Conservation (phyloP, 53 echinoderm and acorn worm species). For the Astropecten irregularis region DNA sequence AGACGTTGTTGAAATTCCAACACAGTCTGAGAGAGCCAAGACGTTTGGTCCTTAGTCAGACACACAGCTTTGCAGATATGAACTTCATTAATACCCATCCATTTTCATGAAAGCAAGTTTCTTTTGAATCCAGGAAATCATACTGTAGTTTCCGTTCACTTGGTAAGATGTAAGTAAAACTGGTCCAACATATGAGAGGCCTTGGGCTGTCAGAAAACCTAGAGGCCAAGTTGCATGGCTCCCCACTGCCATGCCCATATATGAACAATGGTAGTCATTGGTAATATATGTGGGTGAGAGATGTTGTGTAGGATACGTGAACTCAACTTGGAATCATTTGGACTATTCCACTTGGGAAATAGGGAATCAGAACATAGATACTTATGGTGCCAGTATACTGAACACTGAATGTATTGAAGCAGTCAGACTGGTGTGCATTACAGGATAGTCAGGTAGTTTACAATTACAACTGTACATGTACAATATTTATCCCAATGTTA, state of each 20-base stretch:
- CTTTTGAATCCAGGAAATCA: not conserved
- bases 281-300: not conserved
- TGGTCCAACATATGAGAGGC: not conserved
- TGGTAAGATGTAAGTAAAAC: not conserved
- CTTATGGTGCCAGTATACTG: not conserved
- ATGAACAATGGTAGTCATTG: slow-evolving; percentile 68
- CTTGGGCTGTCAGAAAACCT: not conserved
- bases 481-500: too few relatives aligned
- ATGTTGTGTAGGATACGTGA: not conserved
- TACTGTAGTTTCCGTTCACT: not conserved
- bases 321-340: not conserved
- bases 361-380: not conserved
- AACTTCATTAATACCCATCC: not conserved
- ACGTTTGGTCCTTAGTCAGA: too few relatives aligned
- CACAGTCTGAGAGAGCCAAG: not conserved
- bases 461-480: too few relatives aligned
- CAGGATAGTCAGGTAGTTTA: too few relatives aligned
- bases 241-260: slow-evolving; percentile 66
- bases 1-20: slow-evolving; percentile 49
- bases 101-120: not conserved
- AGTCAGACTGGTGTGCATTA: too few relatives aligned
- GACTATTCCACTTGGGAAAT: slow-evolving; percentile 28
- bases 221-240: not conserved
- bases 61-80: too few relatives aligned
- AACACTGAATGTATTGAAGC: not conserved